Percentiles rank a stretch among this genome's conserved stretches.
Conservation (phyloP, 2,113 vertebrate genomes). For the Pseudopipra pipra region DNA sequence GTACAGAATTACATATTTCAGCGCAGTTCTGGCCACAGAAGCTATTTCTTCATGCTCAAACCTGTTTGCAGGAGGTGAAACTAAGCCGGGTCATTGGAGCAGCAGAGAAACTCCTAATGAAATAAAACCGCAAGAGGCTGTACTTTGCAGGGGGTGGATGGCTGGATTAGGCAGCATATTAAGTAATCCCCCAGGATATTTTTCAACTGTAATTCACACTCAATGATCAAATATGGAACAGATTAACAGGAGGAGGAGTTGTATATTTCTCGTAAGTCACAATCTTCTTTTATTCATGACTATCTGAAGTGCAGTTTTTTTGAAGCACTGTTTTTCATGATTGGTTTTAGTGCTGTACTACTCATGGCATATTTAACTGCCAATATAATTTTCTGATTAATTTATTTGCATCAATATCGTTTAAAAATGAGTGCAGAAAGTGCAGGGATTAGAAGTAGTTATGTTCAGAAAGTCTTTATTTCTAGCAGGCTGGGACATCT, state of each 20-base stretch:
- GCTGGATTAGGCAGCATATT: conserved; percentile 30
- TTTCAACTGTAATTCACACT: conserved; percentile 42
- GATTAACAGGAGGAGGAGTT: conserved; percentile 42
- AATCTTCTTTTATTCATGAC: neutral
- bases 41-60: conserved; percentile 50
- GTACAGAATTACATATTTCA: conserved; percentile 47
- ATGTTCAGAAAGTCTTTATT: neutral
- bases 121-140: conserved; percentile 30
- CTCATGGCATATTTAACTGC: neutral
- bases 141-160: conserved; percentile 47
- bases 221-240: conserved; percentile 60
- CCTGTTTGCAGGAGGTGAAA: conserved; percentile 63
- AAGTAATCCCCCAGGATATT: conserved; percentile 52
- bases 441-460: neutral
- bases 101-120: conserved; percentile 52
- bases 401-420: neutral
- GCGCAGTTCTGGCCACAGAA: conserved; percentile 40
- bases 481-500: neutral
- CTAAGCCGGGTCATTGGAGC: conserved; percentile 18
- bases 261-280: conserved; percentile 47
- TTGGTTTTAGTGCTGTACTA: neutral
- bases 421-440: neutral
- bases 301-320: neutral
- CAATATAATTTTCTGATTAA: neutral
- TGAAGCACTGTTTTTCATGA: neutral